Evolutionary conservation across 2,113 vertebrate species (phyloP).

Genomic region (Tylochromis polylepis): DNA sequence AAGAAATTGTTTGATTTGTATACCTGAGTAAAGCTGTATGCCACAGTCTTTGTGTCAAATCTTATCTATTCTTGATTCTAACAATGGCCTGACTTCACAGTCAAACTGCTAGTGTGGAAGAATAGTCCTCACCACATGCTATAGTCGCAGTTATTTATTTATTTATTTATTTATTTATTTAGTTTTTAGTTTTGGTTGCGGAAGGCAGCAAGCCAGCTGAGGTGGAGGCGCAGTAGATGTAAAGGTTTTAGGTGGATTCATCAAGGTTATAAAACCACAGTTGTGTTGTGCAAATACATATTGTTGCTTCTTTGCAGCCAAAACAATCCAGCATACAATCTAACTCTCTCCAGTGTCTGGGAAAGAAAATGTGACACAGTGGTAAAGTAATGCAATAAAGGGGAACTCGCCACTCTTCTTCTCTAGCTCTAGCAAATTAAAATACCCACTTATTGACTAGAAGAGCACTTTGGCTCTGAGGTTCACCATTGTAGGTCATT

Average conservation of each 20-base stretch:
- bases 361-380: conserved; percentile 6
- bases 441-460: conserved; percentile 59
- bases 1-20: not conserved
- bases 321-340: not conserved
- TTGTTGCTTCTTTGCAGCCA: not conserved
- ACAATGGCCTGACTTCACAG: not conserved
- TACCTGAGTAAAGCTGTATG: not conserved
- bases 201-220: not conserved
- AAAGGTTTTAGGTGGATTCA: not conserved
- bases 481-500: conserved; percentile 40
- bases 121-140: not conserved
- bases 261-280: not conserved
- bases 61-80: not conserved
- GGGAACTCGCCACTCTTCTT: conserved; percentile 21
- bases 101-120: not conserved
- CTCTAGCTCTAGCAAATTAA: conserved; percentile 22
- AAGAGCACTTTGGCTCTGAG: conserved; percentile 47
- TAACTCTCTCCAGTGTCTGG: not conserved
- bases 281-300: not conserved
- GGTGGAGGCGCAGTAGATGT: not conserved
- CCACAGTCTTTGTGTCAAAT: not conserved
- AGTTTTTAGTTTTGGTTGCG: not conserved
- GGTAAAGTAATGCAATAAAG: conserved; percentile 27
- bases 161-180: not conserved
- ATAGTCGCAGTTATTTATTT: not conserved